Evolutionary conservation across 2,888 invertebrate species (phyloP), one percentile per base, ranked within the genome.

Genomic region (Malthinus seriepunctatus): DNA sequence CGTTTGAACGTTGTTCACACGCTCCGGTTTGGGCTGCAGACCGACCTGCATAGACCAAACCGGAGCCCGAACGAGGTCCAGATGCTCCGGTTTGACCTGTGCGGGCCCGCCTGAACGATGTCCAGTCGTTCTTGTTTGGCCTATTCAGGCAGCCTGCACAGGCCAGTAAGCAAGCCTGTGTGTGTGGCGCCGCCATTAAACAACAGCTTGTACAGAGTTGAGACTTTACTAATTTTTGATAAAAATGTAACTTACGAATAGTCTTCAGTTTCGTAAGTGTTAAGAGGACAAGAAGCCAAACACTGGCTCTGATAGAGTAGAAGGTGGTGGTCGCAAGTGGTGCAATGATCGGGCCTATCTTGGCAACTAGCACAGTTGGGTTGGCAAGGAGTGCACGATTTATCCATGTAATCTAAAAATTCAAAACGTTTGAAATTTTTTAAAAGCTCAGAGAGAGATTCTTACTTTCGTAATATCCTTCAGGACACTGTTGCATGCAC

Each of bases 401-500:
- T 87, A 56, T 90, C 77, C 3, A 65, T 61, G 60, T 72, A 76
- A 72, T 77, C 79, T 79, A 61, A 15, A 69, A 69, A 60, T 44
- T 52, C 11, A 38, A 8, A 7, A 23, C 3, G 1, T 51, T n/a
- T n/a, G n/a, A n/a, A n/a, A 42, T 14, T 37, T 32, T 14, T 23
- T 37, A 10, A 54, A 49, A 47, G 8, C 8, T 32, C 8, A 5
- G n/a, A 39, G 10, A 12, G 3, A 42, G 39, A 34, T 32, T 35
- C 82, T 79, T 78, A 89, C 90, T 87, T 80, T 91, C 91, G 80
- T 88, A 94, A 75, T 94, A 95, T 47, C 93, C 92, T 73, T 93
- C 93, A 0, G 94, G 93, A 74, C 95, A 95, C 70, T 90, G 88
- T 76, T 93, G 92, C 59, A 94, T 81, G 71, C 95, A 95, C 12